Conservation (phyloP, 2,888 invertebrate genomes). For the Temnothorax rugatulus region DNA sequence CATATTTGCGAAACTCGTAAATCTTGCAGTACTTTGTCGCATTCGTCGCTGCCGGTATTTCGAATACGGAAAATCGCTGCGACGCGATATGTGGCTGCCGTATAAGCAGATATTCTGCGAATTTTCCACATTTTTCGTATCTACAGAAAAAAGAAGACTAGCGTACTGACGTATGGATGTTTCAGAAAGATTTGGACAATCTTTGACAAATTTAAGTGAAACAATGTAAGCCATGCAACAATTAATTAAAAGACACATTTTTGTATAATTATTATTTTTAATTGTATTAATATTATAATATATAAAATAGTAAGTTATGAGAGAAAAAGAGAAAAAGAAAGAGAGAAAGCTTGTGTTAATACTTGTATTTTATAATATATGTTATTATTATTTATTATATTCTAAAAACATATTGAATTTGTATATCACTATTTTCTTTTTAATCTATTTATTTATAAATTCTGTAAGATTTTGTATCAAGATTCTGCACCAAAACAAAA, state of each 20-base stretch:
- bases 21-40: conserved; percentile 46
- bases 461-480: not conserved
- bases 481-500: not conserved
- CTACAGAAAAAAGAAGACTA: too few relatives aligned
- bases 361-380: not conserved
- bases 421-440: not conserved
- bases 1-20: conserved; percentile 54
- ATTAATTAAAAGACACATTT: not conserved
- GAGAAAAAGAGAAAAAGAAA: not conserved
- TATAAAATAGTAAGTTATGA: not conserved
- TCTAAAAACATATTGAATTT: not conserved
- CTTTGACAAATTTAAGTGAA: not conserved
- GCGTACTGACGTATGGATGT: not conserved
- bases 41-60: conserved; percentile 45
- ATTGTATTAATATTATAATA: not conserved
- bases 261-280: not conserved
- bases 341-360: too few relatives aligned
- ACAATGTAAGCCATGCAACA: not conserved
- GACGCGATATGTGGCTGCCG: conserved; percentile 18
- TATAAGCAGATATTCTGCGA: conserved; percentile 35
- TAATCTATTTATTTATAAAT: not conserved
- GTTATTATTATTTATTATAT: not conserved
- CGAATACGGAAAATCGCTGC: conserved; percentile 43
- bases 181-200: not conserved
- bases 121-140: not conserved